Percentiles rank a stretch among this genome's conserved stretches.
Evolutionary conservation across 1,140 invertebrate species (phyloP).

Genomic region (Neodiprion lecontei): DNA sequence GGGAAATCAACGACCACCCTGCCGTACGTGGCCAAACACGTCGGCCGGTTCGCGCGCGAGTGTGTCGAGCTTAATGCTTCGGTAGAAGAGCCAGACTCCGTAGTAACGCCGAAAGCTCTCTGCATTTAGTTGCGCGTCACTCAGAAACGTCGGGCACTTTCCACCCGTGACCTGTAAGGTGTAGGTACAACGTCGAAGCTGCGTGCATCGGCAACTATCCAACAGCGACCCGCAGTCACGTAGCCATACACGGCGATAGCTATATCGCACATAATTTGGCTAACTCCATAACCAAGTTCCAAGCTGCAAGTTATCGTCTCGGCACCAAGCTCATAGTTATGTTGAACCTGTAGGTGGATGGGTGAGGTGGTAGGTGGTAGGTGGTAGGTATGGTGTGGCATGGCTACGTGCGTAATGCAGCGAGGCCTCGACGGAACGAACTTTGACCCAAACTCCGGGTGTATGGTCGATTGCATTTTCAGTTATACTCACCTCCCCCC

Average conservation of each 20-base stretch:
- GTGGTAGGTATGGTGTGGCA: not conserved
- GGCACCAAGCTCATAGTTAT: not conserved
- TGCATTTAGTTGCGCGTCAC: too few species aligned
- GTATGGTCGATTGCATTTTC: not conserved
- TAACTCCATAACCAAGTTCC: slow-evolving; percentile 4
- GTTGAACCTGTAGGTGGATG: not conserved
- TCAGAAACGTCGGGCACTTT: too few species aligned
- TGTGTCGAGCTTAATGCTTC: too few species aligned
- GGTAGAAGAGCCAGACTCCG: too few species aligned
- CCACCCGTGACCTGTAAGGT: too few species aligned
- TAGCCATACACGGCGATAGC: not conserved
- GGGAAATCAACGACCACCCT: too few species aligned
- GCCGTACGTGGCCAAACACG: too few species aligned
- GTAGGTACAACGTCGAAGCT: too few species aligned
- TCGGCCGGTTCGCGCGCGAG: too few species aligned
- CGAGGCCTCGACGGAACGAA: not conserved
- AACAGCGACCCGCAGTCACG: too few species aligned
- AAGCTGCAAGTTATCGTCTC: not conserved
- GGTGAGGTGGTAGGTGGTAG: not conserved
- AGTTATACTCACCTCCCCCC: not conserved
- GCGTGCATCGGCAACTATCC: too few species aligned
- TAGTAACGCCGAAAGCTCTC: too few species aligned
- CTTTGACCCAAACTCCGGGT: not conserved
- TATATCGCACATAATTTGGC: slow-evolving; percentile 1
- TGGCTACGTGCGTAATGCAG: not conserved